A percentile compares a stretch with the other conserved stretches of the same genome.
These are phyloP conservation scores for Lycophotia porphyrea DNA, from an alignment of 2,888 invertebrate species.

Conservation along the genomic window DNA sequence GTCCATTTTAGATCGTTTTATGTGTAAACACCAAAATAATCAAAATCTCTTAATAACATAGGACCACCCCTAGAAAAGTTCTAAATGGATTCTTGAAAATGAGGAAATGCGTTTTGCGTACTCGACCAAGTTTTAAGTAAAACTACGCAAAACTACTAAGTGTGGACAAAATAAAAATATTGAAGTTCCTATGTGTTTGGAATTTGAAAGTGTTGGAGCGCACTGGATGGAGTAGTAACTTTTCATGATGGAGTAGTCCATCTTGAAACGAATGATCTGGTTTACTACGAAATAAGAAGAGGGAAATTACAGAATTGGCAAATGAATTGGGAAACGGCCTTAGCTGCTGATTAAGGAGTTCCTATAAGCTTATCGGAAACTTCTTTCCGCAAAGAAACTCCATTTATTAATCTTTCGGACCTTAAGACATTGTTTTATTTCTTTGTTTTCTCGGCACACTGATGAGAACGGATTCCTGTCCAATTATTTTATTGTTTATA, in stretches of 20 bases:
- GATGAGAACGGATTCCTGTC: slow-evolving; percentile 12
- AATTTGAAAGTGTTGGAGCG: slow-evolving; percentile 15
- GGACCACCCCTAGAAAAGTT: neutral
- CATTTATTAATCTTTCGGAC: slow-evolving; percentile 11
- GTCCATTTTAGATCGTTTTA: slow-evolving; percentile 13
- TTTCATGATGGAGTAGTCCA: slow-evolving; percentile 6
- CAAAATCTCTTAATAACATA: neutral
- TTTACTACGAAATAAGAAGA: slow-evolving; percentile 9
- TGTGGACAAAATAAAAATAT: slow-evolving; percentile 25
- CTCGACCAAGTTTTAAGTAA: slow-evolving; percentile 13
- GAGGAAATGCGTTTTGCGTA: slow-evolving; percentile 7
- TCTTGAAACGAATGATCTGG: slow-evolving; percentile 1
- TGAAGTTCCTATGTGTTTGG: slow-evolving; percentile 8
- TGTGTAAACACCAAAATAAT: slow-evolving; percentile 7
- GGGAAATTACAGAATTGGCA: neutral
- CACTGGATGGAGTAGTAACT: slow-evolving; percentile 14
- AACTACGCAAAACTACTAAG: slow-evolving; percentile 5
- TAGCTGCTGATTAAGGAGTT: slow-evolving; percentile 12
- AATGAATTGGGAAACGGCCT: slow-evolving; percentile 3
- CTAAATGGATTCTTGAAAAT: neutral
- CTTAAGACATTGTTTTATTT: slow-evolving; percentile 12
- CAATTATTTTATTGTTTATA: slow-evolving; percentile 35
- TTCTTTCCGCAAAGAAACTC: slow-evolving; percentile 12
- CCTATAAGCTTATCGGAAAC: slow-evolving; percentile 14
- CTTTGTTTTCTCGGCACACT: slow-evolving; percentile 17